phyloP scores from a whole-genome alignment of 1,140 invertebrate species.

The Rhynchophorus ferrugineus region DNA sequence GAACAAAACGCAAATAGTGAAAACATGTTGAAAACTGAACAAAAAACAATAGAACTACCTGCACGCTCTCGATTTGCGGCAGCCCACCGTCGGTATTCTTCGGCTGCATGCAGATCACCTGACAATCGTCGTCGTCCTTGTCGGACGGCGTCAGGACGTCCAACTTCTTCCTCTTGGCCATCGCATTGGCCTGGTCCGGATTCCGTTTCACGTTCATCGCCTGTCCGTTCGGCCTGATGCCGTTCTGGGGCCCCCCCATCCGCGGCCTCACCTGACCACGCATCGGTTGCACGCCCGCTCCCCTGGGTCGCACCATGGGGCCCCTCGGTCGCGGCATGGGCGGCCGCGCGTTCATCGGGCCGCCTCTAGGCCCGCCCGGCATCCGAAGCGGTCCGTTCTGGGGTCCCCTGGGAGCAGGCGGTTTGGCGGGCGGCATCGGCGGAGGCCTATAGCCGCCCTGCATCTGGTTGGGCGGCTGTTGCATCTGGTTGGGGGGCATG shows the following conservation, averaged over 20 bases:
- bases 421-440: slow-evolving; percentile 19
- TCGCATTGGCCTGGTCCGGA: slow-evolving; percentile 23
- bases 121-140: slow-evolving; percentile 55
- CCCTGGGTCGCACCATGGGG: slow-evolving; percentile 19
- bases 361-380: slow-evolving; percentile 17
- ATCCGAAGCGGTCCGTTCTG: slow-evolving; percentile 24
- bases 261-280: slow-evolving; percentile 19
- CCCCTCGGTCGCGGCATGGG: slow-evolving; percentile 25
- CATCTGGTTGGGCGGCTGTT: slow-evolving; percentile 23
- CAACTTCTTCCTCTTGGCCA: slow-evolving; percentile 44
- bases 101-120: slow-evolving; percentile 63
- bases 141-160: slow-evolving; percentile 50
- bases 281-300: neutral
- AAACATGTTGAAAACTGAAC: no score
- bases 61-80: slow-evolving; percentile 65
- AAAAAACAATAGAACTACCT: no score
- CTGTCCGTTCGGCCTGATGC: slow-evolving; percentile 14
- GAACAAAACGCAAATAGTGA: no score
- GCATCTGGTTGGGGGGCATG: slow-evolving; percentile 27
- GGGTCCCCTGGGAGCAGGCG: slow-evolving; percentile 24
- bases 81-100: slow-evolving; percentile 55
- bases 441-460: slow-evolving; percentile 13
- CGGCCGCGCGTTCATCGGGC: slow-evolving; percentile 1
- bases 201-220: slow-evolving; percentile 23
- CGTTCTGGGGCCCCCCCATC: slow-evolving; percentile 20